Conservation (phyloP, 1,140 invertebrate genomes). For the Matsumurasca onukii region DNA sequence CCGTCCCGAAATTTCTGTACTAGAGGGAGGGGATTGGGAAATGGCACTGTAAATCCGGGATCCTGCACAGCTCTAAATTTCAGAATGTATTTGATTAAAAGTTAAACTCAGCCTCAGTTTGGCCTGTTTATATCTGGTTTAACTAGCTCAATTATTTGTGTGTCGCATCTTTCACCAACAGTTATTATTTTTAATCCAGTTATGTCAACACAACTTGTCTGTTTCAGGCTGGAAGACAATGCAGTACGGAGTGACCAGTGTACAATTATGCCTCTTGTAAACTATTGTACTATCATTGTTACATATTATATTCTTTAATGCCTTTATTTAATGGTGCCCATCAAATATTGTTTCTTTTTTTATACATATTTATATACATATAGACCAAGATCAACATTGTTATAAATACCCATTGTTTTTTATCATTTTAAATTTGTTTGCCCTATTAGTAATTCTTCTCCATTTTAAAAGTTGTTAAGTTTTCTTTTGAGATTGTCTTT, state of each 20-base stretch:
- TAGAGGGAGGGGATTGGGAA: no score
- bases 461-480: neutral
- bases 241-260: neutral
- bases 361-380: slow-evolving; percentile 12
- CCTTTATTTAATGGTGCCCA: slow-evolving; percentile 27
- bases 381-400: neutral
- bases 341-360: slow-evolving; percentile 11
- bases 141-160: no score
- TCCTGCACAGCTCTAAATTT: no score
- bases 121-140: no score
- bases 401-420: slow-evolving; percentile 13
- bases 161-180: no score
- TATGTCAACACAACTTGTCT: no score
- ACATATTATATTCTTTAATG: slow-evolving; percentile 17
- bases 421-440: neutral
- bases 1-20: no score
- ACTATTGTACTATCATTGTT: slow-evolving; percentile 20
- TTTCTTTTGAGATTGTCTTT: slow-evolving; percentile 28
- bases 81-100: no score
- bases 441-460: neutral
- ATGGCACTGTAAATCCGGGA: no score
- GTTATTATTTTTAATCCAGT: no score
- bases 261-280: slow-evolving; percentile 1
- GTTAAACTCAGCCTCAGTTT: no score
- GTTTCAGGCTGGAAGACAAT: slow-evolving; percentile 1